Conservation (phyloP, 2,797 vertebrate genomes). For the Eulemur albifrons region DNA sequence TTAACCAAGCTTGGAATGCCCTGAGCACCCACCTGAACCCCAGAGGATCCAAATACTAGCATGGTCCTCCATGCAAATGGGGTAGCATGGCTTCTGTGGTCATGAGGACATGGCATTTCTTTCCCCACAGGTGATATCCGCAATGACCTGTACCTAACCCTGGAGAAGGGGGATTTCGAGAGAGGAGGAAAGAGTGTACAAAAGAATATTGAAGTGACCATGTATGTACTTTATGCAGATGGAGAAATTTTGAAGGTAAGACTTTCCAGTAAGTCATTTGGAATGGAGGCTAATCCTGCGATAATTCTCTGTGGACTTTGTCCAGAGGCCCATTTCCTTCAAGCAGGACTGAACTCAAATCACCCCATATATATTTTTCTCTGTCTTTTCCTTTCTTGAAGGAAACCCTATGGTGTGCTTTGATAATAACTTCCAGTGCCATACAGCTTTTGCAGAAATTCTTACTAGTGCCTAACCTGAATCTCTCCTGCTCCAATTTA, state of each 20-base stretch:
- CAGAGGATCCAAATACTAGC: conserved; percentile 64
- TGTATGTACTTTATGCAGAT: conserved; percentile 97
- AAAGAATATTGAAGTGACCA: conserved; percentile 99
- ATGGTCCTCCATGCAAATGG: background rate
- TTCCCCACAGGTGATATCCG: conserved; percentile 91
- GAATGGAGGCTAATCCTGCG: background rate
- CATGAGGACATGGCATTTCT: conserved; percentile 18
- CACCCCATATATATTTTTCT: background rate
- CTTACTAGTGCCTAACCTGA: background rate
- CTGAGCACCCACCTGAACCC: conserved; percentile 71
- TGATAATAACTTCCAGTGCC: background rate
- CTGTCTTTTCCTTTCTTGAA: background rate
- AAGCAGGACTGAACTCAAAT: background rate
- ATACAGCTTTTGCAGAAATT: background rate
- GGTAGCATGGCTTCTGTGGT: background rate
- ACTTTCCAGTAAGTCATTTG: background rate
- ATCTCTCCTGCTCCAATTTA: conserved; percentile 3
- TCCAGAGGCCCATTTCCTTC: background rate
- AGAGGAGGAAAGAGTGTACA: conserved; percentile 98
- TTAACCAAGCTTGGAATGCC: conserved; percentile 87
- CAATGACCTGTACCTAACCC: conserved; percentile 96
- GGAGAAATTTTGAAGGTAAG: conserved; percentile 97
- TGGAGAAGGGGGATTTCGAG: conserved; percentile 98
- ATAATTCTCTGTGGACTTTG: background rate
- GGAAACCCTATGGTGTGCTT: background rate